Base-by-base conservation (phyloP, 2,113 vertebrate species). In the Hemichromis elongatus region DNA sequence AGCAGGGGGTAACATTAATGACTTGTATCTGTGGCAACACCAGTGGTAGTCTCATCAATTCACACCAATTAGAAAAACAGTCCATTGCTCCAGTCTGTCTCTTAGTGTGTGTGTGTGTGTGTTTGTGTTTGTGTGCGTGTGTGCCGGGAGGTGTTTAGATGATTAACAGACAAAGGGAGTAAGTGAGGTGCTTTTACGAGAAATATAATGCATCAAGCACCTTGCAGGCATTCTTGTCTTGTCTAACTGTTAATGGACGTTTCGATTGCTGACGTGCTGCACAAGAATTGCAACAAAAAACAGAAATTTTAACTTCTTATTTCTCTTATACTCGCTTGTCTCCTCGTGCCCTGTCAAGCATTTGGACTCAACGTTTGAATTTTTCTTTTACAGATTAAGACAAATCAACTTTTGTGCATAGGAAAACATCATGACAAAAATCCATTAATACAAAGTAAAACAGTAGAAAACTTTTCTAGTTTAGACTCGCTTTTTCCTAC, bases 1-100 rank as follows among this genome's bases (percentile, higher is more conserved):
- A 77, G 91, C 63, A 3, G 90, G 92, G 81, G 88, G 87, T 66
- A 40, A 45, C 63, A 56, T 83, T 92, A 94, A 93, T 88, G 87
- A 89, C 77, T 47, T 80, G 84, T 86, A 91, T 92, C 55, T 90
- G 89, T 86, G 87, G 88, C 70, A 89, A 84, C 89, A 85, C 78
- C 84, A 59, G 80, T 21, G 1, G 84, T 66, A 50, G 56, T 70
- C 47, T 75, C 91, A 88, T 92, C 78, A 79, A 81, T 92, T 90
- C 80, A 73, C 70, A 90, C 56, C 88, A 88, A 91, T 93, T 92
- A 85, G 63, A 56, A 52, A 61, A 79, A 45, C 82, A 61, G 80
- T 45, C 42, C 54, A 47, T 37, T 11, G 24, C 61, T 61, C n/a
- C 50, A 11, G 53, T 78, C 70, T 77, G 10, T 82, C 16, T 75